Conservation (phyloP, 2,888 invertebrate genomes). For the Eupithecia centaureata region DNA sequence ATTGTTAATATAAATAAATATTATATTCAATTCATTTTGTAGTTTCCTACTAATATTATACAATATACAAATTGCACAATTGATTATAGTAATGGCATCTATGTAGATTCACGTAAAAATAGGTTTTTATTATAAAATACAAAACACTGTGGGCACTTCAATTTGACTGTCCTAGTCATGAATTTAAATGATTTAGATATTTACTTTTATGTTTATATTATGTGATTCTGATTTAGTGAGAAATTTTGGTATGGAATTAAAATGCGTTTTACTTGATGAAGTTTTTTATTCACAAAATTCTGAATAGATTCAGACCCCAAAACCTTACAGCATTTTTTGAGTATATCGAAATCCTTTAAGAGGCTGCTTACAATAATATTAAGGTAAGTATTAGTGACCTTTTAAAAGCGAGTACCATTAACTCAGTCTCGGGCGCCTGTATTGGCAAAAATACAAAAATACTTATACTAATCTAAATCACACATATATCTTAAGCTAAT, state of each 20-base stretch:
- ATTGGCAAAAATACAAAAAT: background rate
- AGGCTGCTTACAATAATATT: background rate
- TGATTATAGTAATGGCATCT: conserved; percentile 41
- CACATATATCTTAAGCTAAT: background rate
- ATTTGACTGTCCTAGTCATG: conserved; percentile 69
- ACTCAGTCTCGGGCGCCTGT: conserved; percentile 24
- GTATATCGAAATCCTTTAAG: background rate
- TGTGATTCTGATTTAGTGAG: conserved; percentile 77
- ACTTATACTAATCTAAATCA: background rate
- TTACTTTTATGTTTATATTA: conserved; percentile 57
- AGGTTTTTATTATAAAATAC: conserved; percentile 19
- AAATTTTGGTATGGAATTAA: conserved; percentile 65
- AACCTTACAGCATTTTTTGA: conserved; percentile 37
- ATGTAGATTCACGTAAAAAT: conserved; percentile 44
- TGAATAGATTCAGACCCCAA: conserved; percentile 39
- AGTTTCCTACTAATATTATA: conserved; percentile 36
- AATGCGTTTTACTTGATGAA: conserved; percentile 56
- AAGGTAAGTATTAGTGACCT: background rate
- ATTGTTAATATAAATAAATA: too few relatives aligned
- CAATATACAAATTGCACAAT: conserved; percentile 30
- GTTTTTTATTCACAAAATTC: conserved; percentile 49
- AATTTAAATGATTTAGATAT: conserved; percentile 54
- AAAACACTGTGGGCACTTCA: conserved; percentile 16
- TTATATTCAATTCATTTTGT: too few relatives aligned
- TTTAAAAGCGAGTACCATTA: background rate